Conservation (phyloP, 2,797 vertebrate genomes). For the Poeciliopsis gracilis region DNA sequence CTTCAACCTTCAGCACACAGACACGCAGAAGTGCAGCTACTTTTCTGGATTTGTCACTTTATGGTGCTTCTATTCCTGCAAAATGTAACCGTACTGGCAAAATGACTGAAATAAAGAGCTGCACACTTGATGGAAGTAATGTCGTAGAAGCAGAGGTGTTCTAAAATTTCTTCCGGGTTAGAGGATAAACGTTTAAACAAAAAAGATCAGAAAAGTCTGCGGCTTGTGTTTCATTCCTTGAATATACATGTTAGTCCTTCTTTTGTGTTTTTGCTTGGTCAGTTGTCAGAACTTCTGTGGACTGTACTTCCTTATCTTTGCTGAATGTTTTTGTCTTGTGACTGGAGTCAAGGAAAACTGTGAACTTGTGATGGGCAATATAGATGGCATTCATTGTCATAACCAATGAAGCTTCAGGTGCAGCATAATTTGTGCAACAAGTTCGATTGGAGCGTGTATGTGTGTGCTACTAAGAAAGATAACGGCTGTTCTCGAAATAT, state of each 20-base stretch:
- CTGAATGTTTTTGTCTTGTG: not conserved
- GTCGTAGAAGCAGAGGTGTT: not conserved
- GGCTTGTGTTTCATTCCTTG: not conserved
- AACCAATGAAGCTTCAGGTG: not conserved
- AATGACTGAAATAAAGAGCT: not conserved
- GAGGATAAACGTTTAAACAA: not conserved
- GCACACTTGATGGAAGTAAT: not conserved
- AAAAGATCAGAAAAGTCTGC: not conserved
- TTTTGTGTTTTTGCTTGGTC: not conserved
- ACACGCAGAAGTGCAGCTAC: not conserved
- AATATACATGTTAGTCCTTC: not conserved
- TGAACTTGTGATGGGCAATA: not conserved
- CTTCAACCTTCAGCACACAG: not conserved
- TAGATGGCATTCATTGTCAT: not conserved
- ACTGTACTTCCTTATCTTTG: not conserved
- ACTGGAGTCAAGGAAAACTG: too few relatives aligned
- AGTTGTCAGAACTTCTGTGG: not conserved
- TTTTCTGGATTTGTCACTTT: not conserved
- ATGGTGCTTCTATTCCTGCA: too few relatives aligned
- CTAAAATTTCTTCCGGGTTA: not conserved
- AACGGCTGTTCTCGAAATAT: not conserved
- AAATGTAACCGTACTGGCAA: not conserved
- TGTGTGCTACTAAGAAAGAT: not conserved
- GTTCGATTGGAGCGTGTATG: not conserved
- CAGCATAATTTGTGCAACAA: not conserved